These are phyloP conservation scores for Vanacampus margaritifer DNA, from an alignment of 2,113 vertebrate species.

Conservation along the genomic window DNA sequence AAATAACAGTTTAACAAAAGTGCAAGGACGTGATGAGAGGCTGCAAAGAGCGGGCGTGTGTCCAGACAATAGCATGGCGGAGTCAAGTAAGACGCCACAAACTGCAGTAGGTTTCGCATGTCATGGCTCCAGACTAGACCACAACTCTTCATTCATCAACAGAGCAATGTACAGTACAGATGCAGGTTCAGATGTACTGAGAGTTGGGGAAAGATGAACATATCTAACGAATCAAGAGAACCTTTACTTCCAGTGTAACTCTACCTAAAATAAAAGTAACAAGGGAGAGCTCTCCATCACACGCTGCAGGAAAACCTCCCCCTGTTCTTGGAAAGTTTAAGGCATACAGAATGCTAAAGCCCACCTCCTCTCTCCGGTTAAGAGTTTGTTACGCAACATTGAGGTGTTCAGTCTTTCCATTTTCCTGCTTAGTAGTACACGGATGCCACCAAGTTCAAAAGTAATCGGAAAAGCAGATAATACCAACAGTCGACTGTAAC, in stretches of 20 bases:
- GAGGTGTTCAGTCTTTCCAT: constrained; percentile 69
- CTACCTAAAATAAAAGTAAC: constrained; percentile 6
- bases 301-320: constrained; percentile 46
- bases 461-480: constrained; percentile 60
- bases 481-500: constrained; percentile 19
- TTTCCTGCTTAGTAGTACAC: constrained; percentile 49
- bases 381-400: constrained; percentile 56
- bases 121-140: not conserved
- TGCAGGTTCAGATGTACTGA: not conserved
- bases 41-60: not conserved
- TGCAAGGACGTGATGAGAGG: constrained; percentile 18
- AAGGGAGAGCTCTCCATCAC: constrained; percentile 29
- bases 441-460: constrained; percentile 59
- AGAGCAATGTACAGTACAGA: not conserved
- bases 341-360: constrained; percentile 63
- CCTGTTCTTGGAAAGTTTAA: constrained; percentile 62
- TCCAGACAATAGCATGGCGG: not conserved
- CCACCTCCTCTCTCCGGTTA: constrained; percentile 48
- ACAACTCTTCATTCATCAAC: not conserved
- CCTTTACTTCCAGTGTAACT: not conserved
- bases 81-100: not conserved
- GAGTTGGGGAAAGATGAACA: not conserved
- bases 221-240: not conserved
- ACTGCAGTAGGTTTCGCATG: not conserved
- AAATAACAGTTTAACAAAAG: constrained; percentile 50